These are phyloP conservation scores for Hymenochirus boettgeri DNA, from an alignment of 2,113 vertebrate genomes.

Conservation along the genomic window DNA sequence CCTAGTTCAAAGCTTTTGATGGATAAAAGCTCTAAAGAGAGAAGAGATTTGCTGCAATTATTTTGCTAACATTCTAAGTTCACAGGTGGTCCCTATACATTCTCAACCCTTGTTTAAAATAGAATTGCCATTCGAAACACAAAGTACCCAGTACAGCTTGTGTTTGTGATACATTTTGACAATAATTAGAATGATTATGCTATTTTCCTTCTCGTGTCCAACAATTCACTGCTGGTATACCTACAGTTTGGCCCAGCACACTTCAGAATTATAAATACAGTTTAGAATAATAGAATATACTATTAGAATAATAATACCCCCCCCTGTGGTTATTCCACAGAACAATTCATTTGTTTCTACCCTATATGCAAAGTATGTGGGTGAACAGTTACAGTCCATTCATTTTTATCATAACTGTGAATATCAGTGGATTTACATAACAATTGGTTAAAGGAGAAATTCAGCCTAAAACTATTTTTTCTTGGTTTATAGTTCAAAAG, in stretches of 20 bases:
- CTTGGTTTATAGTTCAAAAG: too few species aligned
- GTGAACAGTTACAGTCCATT: too few species aligned
- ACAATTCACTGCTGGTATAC: neutral
- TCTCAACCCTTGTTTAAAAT: neutral
- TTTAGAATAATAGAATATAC: neutral
- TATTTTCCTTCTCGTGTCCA: neutral
- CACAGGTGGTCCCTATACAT: constrained; percentile 13
- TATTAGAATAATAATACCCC: too few species aligned
- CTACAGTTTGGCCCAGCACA: neutral
- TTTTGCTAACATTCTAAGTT: constrained; percentile 1
- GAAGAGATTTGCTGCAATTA: constrained; percentile 24
- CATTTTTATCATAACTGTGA: too few species aligned
- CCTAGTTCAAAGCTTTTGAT: constrained; percentile 19
- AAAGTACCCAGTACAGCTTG: neutral
- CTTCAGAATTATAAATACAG: neutral
- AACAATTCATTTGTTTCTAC: too few species aligned
- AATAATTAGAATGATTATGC: constrained; percentile 4
- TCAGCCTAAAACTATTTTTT: too few species aligned
- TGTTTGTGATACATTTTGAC: constrained; percentile 2
- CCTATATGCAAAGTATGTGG: too few species aligned
- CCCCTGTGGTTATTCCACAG: too few species aligned
- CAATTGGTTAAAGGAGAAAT: too few species aligned
- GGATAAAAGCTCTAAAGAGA: constrained; percentile 20
- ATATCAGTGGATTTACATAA: too few species aligned
- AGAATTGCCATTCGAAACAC: neutral